Conservation (phyloP, 2,113 vertebrate species). For the Dinomys branickii region DNA sequence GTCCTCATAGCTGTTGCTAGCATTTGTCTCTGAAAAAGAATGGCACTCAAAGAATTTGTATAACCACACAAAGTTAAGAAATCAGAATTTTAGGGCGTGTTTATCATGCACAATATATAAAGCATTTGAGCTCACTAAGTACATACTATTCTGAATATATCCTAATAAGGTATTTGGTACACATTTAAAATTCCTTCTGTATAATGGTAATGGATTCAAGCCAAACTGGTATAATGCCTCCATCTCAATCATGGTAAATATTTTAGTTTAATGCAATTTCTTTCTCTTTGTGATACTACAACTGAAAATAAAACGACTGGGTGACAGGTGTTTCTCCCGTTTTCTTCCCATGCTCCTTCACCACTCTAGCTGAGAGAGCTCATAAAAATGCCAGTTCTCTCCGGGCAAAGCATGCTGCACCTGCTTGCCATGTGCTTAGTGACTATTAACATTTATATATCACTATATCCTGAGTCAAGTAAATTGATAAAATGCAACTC, state of each 20-base stretch:
- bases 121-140: background rate
- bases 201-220: slow-evolving; percentile 34
- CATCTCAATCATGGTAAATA: slow-evolving; percentile 3
- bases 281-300: slow-evolving; percentile 55
- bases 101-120: background rate
- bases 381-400: slow-evolving; percentile 63
- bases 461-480: background rate
- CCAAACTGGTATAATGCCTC: slow-evolving; percentile 17
- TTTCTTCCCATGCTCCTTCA: slow-evolving; percentile 16
- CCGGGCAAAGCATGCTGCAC: background rate
- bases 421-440: slow-evolving; percentile 43
- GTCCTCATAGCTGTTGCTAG: background rate
- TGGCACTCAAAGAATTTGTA: background rate
- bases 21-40: background rate
- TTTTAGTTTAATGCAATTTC: slow-evolving; percentile 68
- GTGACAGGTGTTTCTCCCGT: slow-evolving; percentile 68
- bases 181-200: slow-evolving; percentile 22
- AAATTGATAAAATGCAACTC: slow-evolving; percentile 49
- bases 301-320: slow-evolving; percentile 61
- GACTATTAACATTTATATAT: background rate
- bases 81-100: background rate
- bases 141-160: background rate
- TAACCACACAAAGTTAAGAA: background rate
- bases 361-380: slow-evolving; percentile 73
- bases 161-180: background rate